Percentiles rank a stretch among this genome's conserved stretches.
Evolutionary conservation across 2,888 invertebrate genomes (phyloP).

Genomic region (Blera fallax): DNA sequence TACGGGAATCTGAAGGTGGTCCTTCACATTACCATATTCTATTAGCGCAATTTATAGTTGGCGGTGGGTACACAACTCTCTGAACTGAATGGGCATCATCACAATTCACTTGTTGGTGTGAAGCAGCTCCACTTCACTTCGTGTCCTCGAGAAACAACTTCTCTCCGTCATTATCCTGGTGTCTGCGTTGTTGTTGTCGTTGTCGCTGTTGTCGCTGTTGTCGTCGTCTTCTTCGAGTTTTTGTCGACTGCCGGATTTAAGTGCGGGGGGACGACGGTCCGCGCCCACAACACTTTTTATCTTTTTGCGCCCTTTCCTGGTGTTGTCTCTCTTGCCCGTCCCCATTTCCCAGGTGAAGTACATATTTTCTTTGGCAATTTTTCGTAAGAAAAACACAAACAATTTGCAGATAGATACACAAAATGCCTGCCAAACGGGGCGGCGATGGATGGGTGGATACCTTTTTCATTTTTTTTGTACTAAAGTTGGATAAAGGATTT

Average conservation of each 20-base stretch:
- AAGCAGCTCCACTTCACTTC: conserved; percentile 35
- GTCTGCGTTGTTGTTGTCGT: background rate
- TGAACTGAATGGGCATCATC: conserved; percentile 52
- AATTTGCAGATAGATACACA: conserved; percentile 51
- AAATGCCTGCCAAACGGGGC: conserved; percentile 28
- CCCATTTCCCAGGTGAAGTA: conserved; percentile 49
- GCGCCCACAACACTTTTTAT: background rate
- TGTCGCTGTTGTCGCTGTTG: conserved; percentile 12
- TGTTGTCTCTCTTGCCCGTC: background rate
- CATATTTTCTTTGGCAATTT: conserved; percentile 58
- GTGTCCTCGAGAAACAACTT: conserved; percentile 46
- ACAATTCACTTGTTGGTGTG: conserved; percentile 48
- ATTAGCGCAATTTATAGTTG: conserved; percentile 67
- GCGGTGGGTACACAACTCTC: background rate
- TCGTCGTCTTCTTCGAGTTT: background rate
- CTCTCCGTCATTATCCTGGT: conserved; percentile 54
- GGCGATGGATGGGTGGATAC: background rate
- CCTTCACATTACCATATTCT: conserved; percentile 72
- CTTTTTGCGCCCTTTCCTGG: conserved; percentile 2
- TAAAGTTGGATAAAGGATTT: conserved; percentile 62
- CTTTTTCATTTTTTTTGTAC: conserved; percentile 34
- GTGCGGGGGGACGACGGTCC: background rate
- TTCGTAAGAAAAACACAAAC: conserved; percentile 51
- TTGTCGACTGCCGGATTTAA: conserved; percentile 51
- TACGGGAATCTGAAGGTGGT: conserved; percentile 34